Evolutionary conservation across 1,140 invertebrate genomes (phyloP), one percentile per base, ranked within the genome.

Genomic region (Zaprionus taronus): DNA sequence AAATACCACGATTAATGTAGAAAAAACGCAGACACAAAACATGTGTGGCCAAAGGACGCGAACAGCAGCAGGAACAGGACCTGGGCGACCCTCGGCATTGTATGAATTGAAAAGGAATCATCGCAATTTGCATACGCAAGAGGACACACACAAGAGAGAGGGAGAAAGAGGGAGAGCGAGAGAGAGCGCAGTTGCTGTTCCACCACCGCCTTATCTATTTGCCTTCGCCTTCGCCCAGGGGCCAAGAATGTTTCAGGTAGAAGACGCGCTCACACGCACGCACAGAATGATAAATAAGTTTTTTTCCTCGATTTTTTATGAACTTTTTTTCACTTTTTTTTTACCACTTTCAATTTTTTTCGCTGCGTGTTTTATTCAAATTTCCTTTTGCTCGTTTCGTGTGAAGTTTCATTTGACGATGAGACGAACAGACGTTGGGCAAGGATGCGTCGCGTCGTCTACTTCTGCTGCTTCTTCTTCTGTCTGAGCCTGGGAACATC

Each of bases 261-360:
- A 84, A 74, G 69, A 72, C 55, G 49, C 68, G 53, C 72, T 75
- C 70, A 67, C 58, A 61, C 80, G 72, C 73, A 78, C 65, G 51
- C 66, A 57, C 58, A 55, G 82, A 90, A 90, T 90, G 82, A 90
- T 90, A 90, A 90, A 90, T 91, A 82, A 81, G 84, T 89, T 87
- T 89, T 89, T 80, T 78, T 79, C 67, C 53, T 56, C n/a, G 6
- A 65, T 89, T 86, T 87, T 89, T 84, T 72, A 57, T 71, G 57
- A 77, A 80, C 22, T 90, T 90, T 90, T 90, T 90, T 90, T 90
- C 85, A 91, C 85, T 90, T 90, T 90, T 89, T 89, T 90, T 90
- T 81, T 91, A 82, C 77, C 86, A 85, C 86, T 85, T 91, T 90
- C 82, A 73, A 66, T 82, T 90, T 90, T 87, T 79, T 83, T 81